phyloP scores from a whole-genome alignment of 2,797 vertebrate species.

The Danio aesculapii region DNA sequence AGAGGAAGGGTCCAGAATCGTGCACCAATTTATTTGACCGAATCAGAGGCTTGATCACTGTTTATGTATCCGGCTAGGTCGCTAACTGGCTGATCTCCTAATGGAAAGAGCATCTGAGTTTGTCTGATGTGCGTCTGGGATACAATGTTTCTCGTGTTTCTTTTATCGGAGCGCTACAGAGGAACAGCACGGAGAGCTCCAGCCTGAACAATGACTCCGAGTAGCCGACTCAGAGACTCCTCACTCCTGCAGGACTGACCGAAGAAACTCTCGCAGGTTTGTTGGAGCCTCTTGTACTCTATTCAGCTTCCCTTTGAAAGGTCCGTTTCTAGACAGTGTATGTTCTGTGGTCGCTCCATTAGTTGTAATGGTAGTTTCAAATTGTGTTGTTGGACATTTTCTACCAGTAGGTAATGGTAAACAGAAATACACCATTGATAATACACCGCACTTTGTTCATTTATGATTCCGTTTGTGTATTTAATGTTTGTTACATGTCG shows the following conservation, averaged over 20 bases:
- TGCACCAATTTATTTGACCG: constrained; percentile 56
- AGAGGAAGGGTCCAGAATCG: constrained; percentile 55
- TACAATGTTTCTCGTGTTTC: constrained; percentile 36
- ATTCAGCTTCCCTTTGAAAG: not conserved
- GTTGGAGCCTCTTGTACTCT: constrained; percentile 60
- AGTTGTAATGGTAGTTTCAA: not conserved
- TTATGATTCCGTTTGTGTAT: not conserved
- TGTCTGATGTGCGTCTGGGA: constrained; percentile 55
- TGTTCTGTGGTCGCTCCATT: not conserved
- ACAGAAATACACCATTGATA: no score
- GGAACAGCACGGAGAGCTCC: constrained; percentile 52
- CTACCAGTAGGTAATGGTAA: not conserved
- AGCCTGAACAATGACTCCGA: constrained; percentile 73
- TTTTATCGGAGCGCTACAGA: constrained; percentile 42
- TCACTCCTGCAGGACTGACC: constrained; percentile 59
- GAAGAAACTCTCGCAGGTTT: constrained; percentile 76
- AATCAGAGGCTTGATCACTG: constrained; percentile 73
- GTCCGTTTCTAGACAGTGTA: not conserved
- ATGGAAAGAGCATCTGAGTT: constrained; percentile 70
- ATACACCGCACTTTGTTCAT: rapidly evolving
- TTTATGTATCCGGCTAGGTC: constrained; percentile 79
- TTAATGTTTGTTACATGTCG: no score
- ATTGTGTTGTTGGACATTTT: not conserved
- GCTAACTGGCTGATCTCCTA: constrained; percentile 75
- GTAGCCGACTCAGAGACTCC: constrained; percentile 59